A percentile compares a stretch with the other conserved stretches of the same genome.
phyloP scores from a whole-genome alignment of 2,113 vertebrate genomes.

The Lanius collurio region DNA sequence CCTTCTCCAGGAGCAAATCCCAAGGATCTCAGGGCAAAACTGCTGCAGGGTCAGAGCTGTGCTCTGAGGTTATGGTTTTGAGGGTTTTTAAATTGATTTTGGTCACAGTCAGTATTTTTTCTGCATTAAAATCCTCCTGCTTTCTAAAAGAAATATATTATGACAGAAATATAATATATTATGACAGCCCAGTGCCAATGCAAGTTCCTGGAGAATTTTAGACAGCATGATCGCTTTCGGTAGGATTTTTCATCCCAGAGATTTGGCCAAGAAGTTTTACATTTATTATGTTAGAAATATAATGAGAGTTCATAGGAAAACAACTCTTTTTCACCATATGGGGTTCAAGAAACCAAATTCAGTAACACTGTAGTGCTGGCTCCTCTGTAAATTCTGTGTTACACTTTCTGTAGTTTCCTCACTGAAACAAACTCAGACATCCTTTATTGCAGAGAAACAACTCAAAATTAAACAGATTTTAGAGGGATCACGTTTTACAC shows the following conservation, averaged over 20 bases:
- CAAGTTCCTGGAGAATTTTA: neutral
- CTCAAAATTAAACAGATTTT: neutral
- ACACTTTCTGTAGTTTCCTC: neutral
- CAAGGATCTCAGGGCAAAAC: neutral
- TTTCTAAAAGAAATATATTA: constrained; percentile 10
- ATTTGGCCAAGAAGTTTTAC: neutral
- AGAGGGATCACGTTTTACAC: neutral
- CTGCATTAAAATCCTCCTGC: neutral
- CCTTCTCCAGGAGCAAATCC: neutral
- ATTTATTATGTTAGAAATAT: neutral
- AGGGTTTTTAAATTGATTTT: neutral
- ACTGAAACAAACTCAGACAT: neutral
- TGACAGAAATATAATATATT: constrained; percentile 12
- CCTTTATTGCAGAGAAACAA: neutral
- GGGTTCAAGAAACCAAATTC: neutral
- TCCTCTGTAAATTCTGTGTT: neutral
- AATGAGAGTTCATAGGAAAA: neutral
- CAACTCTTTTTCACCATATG: neutral
- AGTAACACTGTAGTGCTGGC: neutral
- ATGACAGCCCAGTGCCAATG: neutral
- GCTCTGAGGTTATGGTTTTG: neutral
- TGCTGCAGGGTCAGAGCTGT: neutral
- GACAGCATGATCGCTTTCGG: neutral
- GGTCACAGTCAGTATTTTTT: neutral
- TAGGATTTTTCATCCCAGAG: neutral